Evolutionary conservation across 2,888 invertebrate genomes (phyloP).

Genomic region (Seladonia tumulorum): DNA sequence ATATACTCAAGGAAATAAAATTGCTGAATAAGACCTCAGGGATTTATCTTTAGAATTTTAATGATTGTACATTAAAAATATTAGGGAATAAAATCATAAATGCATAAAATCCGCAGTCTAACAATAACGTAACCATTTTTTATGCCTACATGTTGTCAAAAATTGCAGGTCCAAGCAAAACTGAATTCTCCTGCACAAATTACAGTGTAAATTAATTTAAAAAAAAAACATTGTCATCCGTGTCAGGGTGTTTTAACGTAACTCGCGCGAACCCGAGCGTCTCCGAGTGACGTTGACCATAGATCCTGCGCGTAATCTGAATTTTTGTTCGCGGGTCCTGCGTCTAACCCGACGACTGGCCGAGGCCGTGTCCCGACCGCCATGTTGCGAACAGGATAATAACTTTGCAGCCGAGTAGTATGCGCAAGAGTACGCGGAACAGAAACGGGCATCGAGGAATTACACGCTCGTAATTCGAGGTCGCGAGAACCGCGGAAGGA

Average conservation of each 20-base stretch:
- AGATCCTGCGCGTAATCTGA: not conserved
- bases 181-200: too few species aligned
- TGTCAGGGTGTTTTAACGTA: not conserved
- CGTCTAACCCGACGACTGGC: not conserved
- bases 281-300: not conserved
- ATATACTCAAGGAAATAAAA: too few species aligned
- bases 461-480: conserved; percentile 63
- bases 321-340: not conserved
- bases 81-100: too few species aligned
- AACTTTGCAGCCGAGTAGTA: conserved; percentile 34
- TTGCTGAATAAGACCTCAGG: too few species aligned
- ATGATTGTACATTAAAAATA: too few species aligned
- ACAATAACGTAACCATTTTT: too few species aligned
- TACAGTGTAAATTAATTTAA: not conserved
- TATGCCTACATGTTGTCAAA: too few species aligned
- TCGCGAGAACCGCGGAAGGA: conserved; percentile 33
- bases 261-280: not conserved
- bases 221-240: not conserved
- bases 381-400: conserved; percentile 52
- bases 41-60: too few species aligned
- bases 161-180: too few species aligned
- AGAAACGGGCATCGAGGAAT: conserved; percentile 48
- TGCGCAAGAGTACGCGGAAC: conserved; percentile 24
- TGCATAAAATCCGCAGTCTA: too few species aligned
- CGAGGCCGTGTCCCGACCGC: conserved; percentile 20